Conservation (phyloP, 2,113 vertebrate species). For the Tragelaphus imberbis region DNA sequence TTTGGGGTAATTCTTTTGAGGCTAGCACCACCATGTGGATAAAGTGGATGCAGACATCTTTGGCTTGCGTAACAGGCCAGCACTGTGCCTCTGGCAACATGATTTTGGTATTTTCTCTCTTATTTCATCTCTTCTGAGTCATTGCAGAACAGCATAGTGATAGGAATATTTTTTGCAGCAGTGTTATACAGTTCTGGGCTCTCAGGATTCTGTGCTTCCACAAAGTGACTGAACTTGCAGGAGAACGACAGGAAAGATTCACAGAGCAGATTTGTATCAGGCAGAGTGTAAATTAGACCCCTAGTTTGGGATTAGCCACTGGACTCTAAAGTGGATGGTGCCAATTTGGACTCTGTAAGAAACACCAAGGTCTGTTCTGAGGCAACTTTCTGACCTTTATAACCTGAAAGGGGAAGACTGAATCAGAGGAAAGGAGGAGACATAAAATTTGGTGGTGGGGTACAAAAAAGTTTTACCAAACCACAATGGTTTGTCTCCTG, state of each 20-base stretch:
- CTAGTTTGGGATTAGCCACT: not conserved
- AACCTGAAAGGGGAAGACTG: not conserved
- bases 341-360: not conserved
- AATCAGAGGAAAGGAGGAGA: not conserved
- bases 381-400: not conserved
- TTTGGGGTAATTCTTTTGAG: not conserved
- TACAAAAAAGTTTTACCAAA: not conserved
- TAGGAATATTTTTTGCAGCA: slow-evolving; percentile 27
- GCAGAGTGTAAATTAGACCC: not conserved
- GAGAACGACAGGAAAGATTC: not conserved
- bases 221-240: not conserved
- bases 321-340: not conserved
- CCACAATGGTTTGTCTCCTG: not conserved
- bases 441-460: not conserved
- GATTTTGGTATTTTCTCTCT: not conserved
- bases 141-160: not conserved
- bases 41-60: not conserved
- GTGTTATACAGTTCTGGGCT: not conserved
- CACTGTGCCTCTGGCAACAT: not conserved
- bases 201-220: not conserved
- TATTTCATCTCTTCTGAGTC: slow-evolving; percentile 32
- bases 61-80: slow-evolving; percentile 35
- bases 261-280: not conserved
- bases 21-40: slow-evolving; percentile 49
- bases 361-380: not conserved